These are phyloP conservation scores for Moxostoma hubbsi DNA, from an alignment of 2,797 vertebrate species.

Conservation along the genomic window DNA sequence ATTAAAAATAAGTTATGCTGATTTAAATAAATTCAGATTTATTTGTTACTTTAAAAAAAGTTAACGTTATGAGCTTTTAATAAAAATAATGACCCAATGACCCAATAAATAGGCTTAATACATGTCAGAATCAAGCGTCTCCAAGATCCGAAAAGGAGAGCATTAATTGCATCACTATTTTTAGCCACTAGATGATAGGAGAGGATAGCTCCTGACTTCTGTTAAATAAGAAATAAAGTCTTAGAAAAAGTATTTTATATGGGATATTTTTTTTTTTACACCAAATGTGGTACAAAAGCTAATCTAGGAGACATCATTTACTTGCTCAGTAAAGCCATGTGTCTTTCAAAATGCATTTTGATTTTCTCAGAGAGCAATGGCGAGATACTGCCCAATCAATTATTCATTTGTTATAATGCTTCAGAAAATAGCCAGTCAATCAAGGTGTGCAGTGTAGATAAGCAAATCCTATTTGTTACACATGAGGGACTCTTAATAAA, in stretches of 20 bases:
- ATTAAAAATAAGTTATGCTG: too few relatives aligned
- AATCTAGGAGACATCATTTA: constrained; percentile 11
- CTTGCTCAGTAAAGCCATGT: constrained; percentile 1
- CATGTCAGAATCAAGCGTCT: too few relatives aligned
- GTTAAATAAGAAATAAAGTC: not conserved
- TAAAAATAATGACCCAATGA: too few relatives aligned
- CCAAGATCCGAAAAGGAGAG: too few relatives aligned
- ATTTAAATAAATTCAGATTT: too few relatives aligned
- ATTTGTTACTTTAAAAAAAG: too few relatives aligned
- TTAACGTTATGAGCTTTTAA: too few relatives aligned
- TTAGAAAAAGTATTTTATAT: not conserved
- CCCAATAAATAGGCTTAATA: too few relatives aligned
- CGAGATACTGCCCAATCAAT: constrained; percentile 34
- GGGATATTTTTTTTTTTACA: constrained; percentile 12
- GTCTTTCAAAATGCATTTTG: constrained; percentile 35
- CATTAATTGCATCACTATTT: constrained; percentile 50
- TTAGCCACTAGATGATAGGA: constrained; percentile 70
- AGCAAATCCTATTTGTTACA: constrained; percentile 63
- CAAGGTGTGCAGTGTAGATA: constrained; percentile 31
- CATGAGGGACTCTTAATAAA: constrained; percentile 37
- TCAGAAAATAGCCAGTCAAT: constrained; percentile 15
- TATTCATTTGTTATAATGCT: constrained; percentile 45
- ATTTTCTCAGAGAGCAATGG: constrained; percentile 41
- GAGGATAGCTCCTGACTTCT: constrained; percentile 33
- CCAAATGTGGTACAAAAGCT: not conserved